Percentiles rank a stretch among this genome's conserved stretches.
Evolutionary conservation across 2,113 vertebrate species (phyloP).

Genomic region (Calidris pygmaea): DNA sequence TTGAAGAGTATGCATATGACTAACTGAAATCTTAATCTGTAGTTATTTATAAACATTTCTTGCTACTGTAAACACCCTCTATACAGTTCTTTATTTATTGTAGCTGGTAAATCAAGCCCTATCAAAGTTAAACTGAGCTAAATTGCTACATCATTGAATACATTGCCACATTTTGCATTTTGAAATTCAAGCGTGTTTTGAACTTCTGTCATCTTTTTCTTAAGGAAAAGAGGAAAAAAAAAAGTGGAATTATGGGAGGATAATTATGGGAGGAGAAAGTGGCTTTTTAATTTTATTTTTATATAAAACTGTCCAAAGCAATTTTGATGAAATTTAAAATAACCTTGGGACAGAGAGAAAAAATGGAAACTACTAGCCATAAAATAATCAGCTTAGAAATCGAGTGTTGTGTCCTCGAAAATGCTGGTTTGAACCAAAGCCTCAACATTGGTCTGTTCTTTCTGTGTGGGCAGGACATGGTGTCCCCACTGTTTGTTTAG

Average conservation of each 20-base stretch:
- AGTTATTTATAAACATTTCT: background rate
- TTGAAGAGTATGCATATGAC: background rate
- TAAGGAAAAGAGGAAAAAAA: background rate
- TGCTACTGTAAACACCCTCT: background rate
- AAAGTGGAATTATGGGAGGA: background rate
- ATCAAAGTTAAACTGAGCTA: background rate
- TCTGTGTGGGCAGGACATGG: background rate
- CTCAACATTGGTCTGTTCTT: background rate
- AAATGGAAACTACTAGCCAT: background rate
- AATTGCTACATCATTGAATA: conserved; percentile 10
- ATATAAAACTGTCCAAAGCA: background rate
- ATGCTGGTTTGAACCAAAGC: background rate
- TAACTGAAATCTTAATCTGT: background rate
- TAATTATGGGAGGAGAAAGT: background rate
- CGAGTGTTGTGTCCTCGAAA: background rate
- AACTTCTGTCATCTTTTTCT: conserved; percentile 24
- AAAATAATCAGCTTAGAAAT: background rate
- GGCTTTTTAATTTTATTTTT: background rate
- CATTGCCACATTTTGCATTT: conserved; percentile 32
- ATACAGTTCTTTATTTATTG: background rate
- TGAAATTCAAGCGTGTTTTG: background rate
- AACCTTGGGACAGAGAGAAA: background rate
- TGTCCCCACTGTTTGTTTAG: background rate
- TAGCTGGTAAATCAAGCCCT: background rate
- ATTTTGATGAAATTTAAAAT: background rate